A percentile compares a stretch with the other conserved stretches of the same genome.
Conservation (phyloP, 2,888 invertebrate genomes). For the Clanis bilineata region DNA sequence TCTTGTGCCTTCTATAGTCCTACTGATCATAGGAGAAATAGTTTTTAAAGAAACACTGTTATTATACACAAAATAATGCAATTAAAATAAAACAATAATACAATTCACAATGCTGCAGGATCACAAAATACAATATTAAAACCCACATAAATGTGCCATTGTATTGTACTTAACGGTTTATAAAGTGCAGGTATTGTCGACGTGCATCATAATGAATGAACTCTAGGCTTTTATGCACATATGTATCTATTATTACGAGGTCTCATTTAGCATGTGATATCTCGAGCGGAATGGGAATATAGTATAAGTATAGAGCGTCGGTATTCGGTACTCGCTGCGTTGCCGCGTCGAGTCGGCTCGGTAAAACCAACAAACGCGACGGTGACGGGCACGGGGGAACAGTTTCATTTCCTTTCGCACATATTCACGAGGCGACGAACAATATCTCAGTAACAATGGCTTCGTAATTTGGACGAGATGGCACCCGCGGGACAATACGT, state of each 20-base stretch:
- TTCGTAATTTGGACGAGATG: slow-evolving; percentile 74
- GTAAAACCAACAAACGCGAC: slow-evolving; percentile 53
- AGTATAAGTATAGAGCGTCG: slow-evolving; percentile 14
- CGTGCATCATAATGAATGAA: slow-evolving; percentile 8
- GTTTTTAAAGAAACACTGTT: neutral
- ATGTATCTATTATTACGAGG: slow-evolving; percentile 16
- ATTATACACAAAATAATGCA: neutral
- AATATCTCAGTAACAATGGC: slow-evolving; percentile 75
- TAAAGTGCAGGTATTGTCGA: slow-evolving; percentile 7
- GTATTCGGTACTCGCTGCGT: neutral
- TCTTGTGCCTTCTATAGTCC: no score
- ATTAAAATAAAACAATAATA: slow-evolving; percentile 3
- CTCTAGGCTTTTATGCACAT: slow-evolving; percentile 10
- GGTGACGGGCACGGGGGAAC: slow-evolving; percentile 56
- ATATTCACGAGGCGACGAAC: slow-evolving; percentile 73
- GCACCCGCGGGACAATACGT: slow-evolving; percentile 70
- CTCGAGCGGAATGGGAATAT: slow-evolving; percentile 33
- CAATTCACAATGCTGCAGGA: neutral
- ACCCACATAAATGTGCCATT: slow-evolving; percentile 4
- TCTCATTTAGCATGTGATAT: slow-evolving; percentile 31
- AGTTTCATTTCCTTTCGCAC: slow-evolving; percentile 77
- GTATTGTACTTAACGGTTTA: slow-evolving; percentile 11
- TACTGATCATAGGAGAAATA: no score
- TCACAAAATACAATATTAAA: slow-evolving; percentile 1
- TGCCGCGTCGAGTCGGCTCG: slow-evolving; percentile 30